A percentile compares a stretch with the other conserved stretches of the same genome.
Evolutionary conservation across 1,140 invertebrate genomes (phyloP).

Genomic region (Trichogramma pretiosum): DNA sequence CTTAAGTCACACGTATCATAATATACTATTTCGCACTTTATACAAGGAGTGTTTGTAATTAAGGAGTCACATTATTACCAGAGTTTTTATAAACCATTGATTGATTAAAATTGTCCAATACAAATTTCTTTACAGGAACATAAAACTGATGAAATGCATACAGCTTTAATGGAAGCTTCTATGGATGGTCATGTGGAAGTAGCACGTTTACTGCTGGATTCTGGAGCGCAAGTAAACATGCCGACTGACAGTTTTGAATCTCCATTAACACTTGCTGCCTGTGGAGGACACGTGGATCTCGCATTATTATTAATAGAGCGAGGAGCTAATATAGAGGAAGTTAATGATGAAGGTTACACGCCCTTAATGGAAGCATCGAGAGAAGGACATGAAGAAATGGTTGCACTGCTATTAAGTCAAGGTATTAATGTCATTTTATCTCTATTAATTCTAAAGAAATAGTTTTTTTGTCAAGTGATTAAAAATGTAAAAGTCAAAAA

Average conservation of each 20-base stretch:
- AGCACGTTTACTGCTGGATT: slow-evolving; percentile 82
- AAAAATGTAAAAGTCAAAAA: too few relatives aligned
- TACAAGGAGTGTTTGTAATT: too few relatives aligned
- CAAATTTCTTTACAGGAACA: slow-evolving; percentile 60
- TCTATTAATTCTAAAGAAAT: too few relatives aligned
- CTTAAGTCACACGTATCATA: too few relatives aligned
- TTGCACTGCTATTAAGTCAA: slow-evolving; percentile 84
- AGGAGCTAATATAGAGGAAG: slow-evolving; percentile 98
- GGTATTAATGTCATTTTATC: too few relatives aligned
- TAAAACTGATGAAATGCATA: slow-evolving; percentile 99
- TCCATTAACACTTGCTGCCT: slow-evolving; percentile 92
- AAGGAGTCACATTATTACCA: too few relatives aligned
- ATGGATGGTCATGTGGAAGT: slow-evolving; percentile 99
- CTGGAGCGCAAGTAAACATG: slow-evolving; percentile 98
- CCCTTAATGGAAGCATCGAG: slow-evolving; percentile 97
- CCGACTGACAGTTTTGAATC: slow-evolving; percentile 99
- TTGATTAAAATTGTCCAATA: too few relatives aligned
- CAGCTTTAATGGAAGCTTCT: slow-evolving; percentile 97
- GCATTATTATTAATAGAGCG: slow-evolving; percentile 90
- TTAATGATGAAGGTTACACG: slow-evolving; percentile 99
- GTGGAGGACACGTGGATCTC: slow-evolving; percentile 95
- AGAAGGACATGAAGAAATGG: slow-evolving; percentile 98
- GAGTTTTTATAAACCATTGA: too few relatives aligned
- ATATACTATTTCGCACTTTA: too few relatives aligned
- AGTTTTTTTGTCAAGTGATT: too few relatives aligned